phyloP scores from a whole-genome alignment of 2,113 vertebrate species.

The Porphyrio hochstetteri region DNA sequence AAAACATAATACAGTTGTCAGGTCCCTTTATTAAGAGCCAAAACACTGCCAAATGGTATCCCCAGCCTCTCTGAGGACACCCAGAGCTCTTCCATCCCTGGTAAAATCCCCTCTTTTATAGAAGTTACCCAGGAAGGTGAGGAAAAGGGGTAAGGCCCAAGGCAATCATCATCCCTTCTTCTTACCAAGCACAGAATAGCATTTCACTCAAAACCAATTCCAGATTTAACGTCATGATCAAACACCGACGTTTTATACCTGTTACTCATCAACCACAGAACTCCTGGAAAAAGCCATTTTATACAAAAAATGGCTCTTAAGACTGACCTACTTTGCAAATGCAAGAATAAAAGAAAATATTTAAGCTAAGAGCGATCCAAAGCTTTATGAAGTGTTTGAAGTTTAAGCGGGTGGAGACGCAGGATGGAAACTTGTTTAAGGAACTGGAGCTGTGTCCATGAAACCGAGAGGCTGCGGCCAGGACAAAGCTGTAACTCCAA shows the following conservation, averaged over 20 bases:
- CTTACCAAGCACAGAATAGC: neutral
- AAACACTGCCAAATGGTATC: neutral
- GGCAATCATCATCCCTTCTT: neutral
- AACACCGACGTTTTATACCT: neutral
- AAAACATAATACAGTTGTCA: neutral
- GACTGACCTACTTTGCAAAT: conserved; percentile 44
- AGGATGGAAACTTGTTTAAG: conserved; percentile 40
- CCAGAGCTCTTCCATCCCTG: neutral
- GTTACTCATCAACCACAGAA: conserved; percentile 11
- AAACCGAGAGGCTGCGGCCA: neutral
- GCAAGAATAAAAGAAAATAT: conserved; percentile 48
- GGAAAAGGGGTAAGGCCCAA: neutral
- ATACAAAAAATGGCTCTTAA: conserved; percentile 40
- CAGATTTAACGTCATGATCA: neutral
- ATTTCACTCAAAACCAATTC: neutral
- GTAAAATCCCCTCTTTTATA: neutral
- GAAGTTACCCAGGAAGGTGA: neutral
- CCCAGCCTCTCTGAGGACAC: neutral
- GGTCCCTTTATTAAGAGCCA: neutral
- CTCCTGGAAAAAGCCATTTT: conserved; percentile 13
- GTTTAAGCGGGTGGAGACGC: conserved; percentile 1
- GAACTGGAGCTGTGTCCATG: neutral
- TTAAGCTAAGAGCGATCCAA: conserved; percentile 40
- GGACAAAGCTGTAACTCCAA: neutral
- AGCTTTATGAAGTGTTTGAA: conserved; percentile 57